Base-by-base conservation (phyloP, 2,888 invertebrate species). In the Phlogophora meticulosa region DNA sequence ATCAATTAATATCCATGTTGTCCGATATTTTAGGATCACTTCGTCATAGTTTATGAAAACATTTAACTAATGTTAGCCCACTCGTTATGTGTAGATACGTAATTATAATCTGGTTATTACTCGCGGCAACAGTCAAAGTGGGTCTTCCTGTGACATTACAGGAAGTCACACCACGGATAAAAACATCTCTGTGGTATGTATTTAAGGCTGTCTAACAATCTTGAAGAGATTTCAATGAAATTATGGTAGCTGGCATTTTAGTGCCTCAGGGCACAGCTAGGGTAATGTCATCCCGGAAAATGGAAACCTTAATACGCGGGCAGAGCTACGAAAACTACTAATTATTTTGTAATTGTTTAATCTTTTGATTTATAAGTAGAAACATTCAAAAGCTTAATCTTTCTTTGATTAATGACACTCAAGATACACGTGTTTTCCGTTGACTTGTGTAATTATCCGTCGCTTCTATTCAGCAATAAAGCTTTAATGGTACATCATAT, bases 1-100 rank as follows among this genome's bases (percentile, higher is more conserved):
- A 88, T 85, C 84, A 88, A 89, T 88, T 88, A 88, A 87, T 83
- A 79, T 81, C 48, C 60, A 80, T 73, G 78, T 76, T 83, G 80
- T 81, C 76, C 68, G 62, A 78, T 85, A 81, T 86, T 84, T 84
- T 77, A 77, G 55, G 53, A 65, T 74, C 66, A 63, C 48, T 69
- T 71, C 55, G 76, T 74, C 69, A 81, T 76, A 62, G 70, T 67
- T 78, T 80, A 80, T 74, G 49, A 74, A 63, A 72, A 66, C 56
- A 63, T 76, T 75, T 71, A 62, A 59, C 49, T 66, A 53, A 67
- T 48, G 32, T 55, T 45, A 9, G 46, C 22, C 22, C 42, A 32
- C 40, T 59, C 38, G 48, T n/a, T 45, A n/a, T 2, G 32, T 24
- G 46, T 55, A n/a, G n/a, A n/a, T n/a, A 28, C 28, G 4, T 28